phyloP scores from a whole-genome alignment of 2,888 invertebrate genomes.

The Poecilobothrus nobilitatus region DNA sequence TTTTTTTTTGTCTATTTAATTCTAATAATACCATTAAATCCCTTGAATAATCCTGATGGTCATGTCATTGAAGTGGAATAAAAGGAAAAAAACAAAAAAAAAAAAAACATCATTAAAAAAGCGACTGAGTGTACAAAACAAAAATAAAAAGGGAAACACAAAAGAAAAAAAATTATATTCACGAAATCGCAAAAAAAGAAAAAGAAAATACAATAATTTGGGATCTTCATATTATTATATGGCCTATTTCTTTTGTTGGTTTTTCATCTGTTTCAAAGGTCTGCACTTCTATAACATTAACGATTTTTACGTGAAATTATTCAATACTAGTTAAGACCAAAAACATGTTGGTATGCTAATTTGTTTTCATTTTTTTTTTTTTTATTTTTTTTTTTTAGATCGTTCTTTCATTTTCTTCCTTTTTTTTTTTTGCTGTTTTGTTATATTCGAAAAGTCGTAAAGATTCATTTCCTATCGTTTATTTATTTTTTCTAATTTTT shows the following conservation, averaged over 20 bases:
- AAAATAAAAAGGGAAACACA: too few relatives aligned
- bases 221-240: too few relatives aligned
- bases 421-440: neutral
- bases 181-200: too few relatives aligned
- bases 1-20: neutral
- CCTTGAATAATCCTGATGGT: slow-evolving; percentile 1
- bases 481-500: neutral
- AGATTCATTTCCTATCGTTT: neutral
- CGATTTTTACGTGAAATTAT: neutral
- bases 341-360: neutral
- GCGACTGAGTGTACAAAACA: too few relatives aligned
- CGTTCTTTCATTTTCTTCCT: too few relatives aligned
- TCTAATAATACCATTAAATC: neutral
- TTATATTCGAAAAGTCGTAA: neutral
- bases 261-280: neutral
- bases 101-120: too few relatives aligned
- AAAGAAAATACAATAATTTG: too few relatives aligned
- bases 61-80: neutral
- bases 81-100: neutral
- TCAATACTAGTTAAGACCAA: neutral
- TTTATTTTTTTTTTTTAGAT: neutral
- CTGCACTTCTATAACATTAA: neutral
- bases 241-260: neutral
- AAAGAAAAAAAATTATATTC: too few relatives aligned
- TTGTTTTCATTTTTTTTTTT: neutral